Evolutionary conservation across 1,140 invertebrate species (phyloP), one percentile per base, ranked within the genome.

Genomic region (Trichomalopsis sarcophagae): DNA sequence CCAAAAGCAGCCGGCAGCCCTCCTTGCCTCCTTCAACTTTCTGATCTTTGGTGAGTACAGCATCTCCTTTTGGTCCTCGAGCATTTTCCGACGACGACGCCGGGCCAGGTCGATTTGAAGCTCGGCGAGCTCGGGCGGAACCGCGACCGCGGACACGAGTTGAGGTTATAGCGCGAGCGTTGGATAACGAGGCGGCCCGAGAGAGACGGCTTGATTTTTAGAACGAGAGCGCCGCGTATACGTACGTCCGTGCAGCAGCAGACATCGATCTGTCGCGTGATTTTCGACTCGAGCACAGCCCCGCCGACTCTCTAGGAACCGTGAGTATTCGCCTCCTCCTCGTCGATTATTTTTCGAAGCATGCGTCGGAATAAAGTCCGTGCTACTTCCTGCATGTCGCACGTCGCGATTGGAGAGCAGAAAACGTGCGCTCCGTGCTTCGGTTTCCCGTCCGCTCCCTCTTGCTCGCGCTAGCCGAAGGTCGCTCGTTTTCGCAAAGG

Each of bases 1-100:
- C 94, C 95, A 95, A 94, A 94, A 94, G 93, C 94, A 94, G 93
- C 94, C 93, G 94, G 92, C 69, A 95, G 94, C 94, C 89, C 77
- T 82, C 55, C 44, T 77, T 50, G 71, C 69, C 68, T 76, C 23
- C 62, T 55, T 69, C 68, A 27, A 87, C 82, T 79, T 79, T 81
- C 86, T 78, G 83, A 86, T 87, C 79, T 89, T 80, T 74, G 78
- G 84, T 84, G 36, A 84, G 81, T 82, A 69, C 21, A 30, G 21
- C 66, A 69, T 5, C 23, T 69, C 9, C 7, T 69, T n/a, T 0
- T 10, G 23, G 10, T 27, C 50, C 17, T 21, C 50, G 50, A 55
- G 13, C 11, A 14, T 23, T 69, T 69, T 27, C n/a, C 23, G 66
- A n/a, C 23, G 27, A 33, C 13, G 17, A 0, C 68, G 30, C 7